Evolutionary conservation across 2,888 invertebrate genomes (phyloP), one percentile per base, ranked within the genome.

Genomic region (Zaprionus obscuricornis): DNA sequence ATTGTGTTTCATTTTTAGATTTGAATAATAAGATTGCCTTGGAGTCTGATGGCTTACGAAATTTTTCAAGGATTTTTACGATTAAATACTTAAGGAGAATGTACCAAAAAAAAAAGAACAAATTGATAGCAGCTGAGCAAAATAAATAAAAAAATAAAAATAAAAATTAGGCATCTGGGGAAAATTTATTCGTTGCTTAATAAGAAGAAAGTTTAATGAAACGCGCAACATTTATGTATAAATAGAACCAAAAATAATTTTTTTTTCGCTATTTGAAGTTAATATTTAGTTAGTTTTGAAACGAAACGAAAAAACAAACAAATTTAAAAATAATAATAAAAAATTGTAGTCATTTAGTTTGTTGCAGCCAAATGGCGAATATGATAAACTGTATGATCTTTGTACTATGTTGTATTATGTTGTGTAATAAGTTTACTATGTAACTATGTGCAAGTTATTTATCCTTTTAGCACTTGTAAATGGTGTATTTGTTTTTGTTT

Each of bases 1-100:
- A 16, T 3, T 10, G 22, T 8, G 7, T 2, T 40, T 3, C 0
- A 7, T 0, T 74, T 74, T 52, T 60, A 89, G 89, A 89, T 89
- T 86, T 89, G 88, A 89, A 82, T 67, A 66, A 43, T 47, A 70
- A 63, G 69, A 66, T 81, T 78, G 68, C 79, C 78, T 65, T 88
- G 85, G 84, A 69, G 79, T 65, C 71, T 86, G 67, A 57, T 88
- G 72, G 85, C 83, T 75, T 73, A 64, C 66, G 79, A 85, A 74
- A 65, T 87, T 65, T 71, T 73, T 45, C 72, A 81, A 63, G 84
- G 85, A 74, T 66, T 88, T 68, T 74, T 87, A 64, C 85, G 76
- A 66, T 81, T 79, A 51, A 83, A 68, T 83, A 85, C 78, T 85
- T 78, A 79, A 78, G 69, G 46, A 50, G 40, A 64, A 56, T 50